A percentile compares a stretch with the other conserved stretches of the same genome.
phyloP scores from a whole-genome alignment of 2,888 invertebrate species.

The Globia sparganii region DNA sequence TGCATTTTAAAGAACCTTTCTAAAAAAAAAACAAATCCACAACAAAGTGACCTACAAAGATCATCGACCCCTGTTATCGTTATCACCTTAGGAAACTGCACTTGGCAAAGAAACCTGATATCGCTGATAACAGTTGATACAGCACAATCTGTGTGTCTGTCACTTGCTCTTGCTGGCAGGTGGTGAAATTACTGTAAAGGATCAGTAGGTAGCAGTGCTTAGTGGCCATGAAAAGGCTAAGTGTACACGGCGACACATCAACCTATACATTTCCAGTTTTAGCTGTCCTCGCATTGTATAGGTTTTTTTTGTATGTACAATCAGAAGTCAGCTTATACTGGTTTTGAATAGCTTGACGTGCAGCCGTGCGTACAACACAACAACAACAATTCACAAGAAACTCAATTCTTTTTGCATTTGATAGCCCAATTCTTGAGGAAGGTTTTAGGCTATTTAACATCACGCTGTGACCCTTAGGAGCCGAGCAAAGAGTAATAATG shows the following conservation, averaged over 20 bases:
- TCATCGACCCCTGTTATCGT: constrained; percentile 77
- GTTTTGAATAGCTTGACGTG: no score
- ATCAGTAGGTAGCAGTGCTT: not conserved
- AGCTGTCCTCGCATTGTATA: no score
- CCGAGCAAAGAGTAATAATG: no score
- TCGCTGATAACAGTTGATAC: constrained; percentile 53
- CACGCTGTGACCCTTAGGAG: no score
- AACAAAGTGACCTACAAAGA: constrained; percentile 59
- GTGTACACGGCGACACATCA: not conserved
- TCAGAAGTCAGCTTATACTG: no score
- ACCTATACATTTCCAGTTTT: no score
- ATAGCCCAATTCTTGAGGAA: no score
- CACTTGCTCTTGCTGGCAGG: not conserved
- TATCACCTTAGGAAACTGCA: constrained; percentile 74
- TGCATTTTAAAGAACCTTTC: not conserved
- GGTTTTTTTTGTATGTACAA: no score
- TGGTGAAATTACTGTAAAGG: not conserved
- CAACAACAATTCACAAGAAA: no score
- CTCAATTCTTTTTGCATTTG: no score
- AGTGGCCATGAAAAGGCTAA: not conserved
- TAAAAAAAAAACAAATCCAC: not conserved
- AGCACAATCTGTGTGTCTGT: constrained; percentile 39
- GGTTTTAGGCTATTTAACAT: no score
- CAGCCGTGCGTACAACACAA: no score
- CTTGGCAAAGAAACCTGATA: constrained; percentile 77